These are phyloP conservation scores for Dromius quadrimaculatus DNA, from an alignment of 2,888 invertebrate genomes.

Conservation along the genomic window DNA sequence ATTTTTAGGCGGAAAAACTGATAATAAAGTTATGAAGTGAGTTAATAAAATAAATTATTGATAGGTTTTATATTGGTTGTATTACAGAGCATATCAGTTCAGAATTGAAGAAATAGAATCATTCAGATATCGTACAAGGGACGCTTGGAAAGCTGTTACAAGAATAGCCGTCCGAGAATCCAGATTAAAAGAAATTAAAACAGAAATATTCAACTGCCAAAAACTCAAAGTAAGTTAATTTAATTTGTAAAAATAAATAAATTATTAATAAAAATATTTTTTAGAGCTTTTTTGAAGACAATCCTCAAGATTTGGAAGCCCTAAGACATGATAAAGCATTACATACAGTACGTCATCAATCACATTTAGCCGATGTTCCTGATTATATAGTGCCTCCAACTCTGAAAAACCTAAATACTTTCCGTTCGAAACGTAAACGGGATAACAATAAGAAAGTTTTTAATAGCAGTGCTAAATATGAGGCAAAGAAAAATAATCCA, in stretches of 20 bases:
- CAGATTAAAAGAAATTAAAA: constrained; percentile 93
- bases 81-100: constrained; percentile 93
- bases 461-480: constrained; percentile 57
- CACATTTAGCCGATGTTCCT: constrained; percentile 91
- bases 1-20: constrained; percentile 75
- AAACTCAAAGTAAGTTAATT: constrained; percentile 83
- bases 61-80: constrained; percentile 4
- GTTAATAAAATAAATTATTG: constrained; percentile 60
- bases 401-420: constrained; percentile 74
- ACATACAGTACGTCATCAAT: constrained; percentile 85
- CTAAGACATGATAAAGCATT: constrained; percentile 87
- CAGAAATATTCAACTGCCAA: constrained; percentile 91
- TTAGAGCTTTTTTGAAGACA: constrained; percentile 91
- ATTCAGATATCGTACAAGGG: constrained; percentile 93
- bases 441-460: constrained; percentile 59
- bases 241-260: too few species aligned
- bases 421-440: constrained; percentile 50
- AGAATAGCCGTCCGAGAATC: constrained; percentile 94
- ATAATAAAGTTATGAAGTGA: constrained; percentile 75
- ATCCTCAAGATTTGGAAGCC: constrained; percentile 88
- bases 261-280: constrained; percentile 42
- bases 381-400: constrained; percentile 90
- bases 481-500: constrained; percentile 75
- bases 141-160: constrained; percentile 96
- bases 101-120: constrained; percentile 96